These are phyloP conservation scores for Sebastes iracundus DNA, from an alignment of 2,797 vertebrate genomes.

Conservation along the genomic window DNA sequence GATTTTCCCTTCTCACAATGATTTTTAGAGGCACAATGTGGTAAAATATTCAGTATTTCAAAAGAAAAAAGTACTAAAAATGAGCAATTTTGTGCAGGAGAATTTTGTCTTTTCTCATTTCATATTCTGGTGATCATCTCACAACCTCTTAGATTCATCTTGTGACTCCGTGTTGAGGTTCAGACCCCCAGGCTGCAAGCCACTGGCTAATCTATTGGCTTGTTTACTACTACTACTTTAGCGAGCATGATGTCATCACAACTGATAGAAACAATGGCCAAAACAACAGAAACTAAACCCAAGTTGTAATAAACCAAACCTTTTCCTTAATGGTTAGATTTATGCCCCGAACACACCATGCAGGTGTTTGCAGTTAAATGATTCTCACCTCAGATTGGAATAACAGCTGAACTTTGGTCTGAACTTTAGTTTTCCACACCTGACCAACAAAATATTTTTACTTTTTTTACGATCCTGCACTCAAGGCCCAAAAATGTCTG, in stretches of 20 bases:
- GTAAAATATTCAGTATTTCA: no score
- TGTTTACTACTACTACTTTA: neutral
- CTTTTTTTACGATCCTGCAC: conserved; percentile 3
- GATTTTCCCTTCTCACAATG: neutral
- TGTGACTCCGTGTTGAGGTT: neutral
- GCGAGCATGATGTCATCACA: neutral
- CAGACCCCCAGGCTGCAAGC: neutral
- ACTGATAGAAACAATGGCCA: neutral
- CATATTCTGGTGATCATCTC: neutral
- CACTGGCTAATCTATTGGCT: neutral
- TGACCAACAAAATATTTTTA: conserved; percentile 14
- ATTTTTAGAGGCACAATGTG: neutral
- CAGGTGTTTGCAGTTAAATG: neutral
- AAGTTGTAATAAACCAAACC: neutral
- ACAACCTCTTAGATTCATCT: neutral
- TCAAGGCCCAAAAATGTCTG: conserved; percentile 16
- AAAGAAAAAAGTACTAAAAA: neutral
- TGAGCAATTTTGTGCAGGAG: neutral
- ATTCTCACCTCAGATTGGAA: neutral
- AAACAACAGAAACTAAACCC: neutral
- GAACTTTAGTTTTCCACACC: conserved; percentile 15
- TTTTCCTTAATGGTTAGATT: neutral
- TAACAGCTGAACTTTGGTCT: neutral
- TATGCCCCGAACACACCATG: neutral
- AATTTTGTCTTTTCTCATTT: neutral